Percentiles rank a stretch among this genome's conserved stretches.
phyloP scores from a whole-genome alignment of 1,140 invertebrate species.

The Acromyrmex charruanus region DNA sequence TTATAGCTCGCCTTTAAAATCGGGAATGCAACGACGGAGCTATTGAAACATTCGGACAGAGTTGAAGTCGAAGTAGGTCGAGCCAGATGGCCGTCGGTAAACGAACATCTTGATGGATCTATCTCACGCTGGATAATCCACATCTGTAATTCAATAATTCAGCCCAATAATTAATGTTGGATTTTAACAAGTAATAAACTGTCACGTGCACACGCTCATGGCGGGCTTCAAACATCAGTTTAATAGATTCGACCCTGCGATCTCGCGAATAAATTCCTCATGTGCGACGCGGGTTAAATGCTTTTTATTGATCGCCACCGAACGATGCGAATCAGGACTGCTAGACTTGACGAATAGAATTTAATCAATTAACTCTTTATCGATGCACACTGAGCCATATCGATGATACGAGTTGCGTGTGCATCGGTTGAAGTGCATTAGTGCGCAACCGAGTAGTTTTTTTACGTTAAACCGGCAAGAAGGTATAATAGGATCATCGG shows the following conservation, averaged over 20 bases:
- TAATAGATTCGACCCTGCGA: conserved; percentile 18
- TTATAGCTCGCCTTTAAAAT: conserved; percentile 56
- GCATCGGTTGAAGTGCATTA: conserved; percentile 56
- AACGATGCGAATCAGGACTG: background rate
- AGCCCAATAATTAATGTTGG: conserved; percentile 35
- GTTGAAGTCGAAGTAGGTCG: conserved; percentile 50
- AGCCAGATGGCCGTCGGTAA: conserved; percentile 15
- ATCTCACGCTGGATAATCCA: conserved; percentile 8
- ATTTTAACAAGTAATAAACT: conserved; percentile 32
- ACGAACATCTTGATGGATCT: conserved; percentile 18
- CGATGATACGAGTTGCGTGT: background rate
- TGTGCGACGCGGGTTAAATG: background rate
- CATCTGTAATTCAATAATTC: conserved; percentile 29
- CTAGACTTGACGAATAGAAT: conserved; percentile 4
- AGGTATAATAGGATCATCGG: conserved; percentile 57
- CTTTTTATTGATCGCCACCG: conserved; percentile 14
- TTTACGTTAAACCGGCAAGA: conserved; percentile 42
- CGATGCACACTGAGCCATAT: background rate
- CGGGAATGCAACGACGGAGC: conserved; percentile 31
- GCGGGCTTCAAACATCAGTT: background rate
- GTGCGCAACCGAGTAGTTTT: conserved; percentile 21
- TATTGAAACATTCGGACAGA: conserved; percentile 46
- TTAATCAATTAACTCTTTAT: conserved; percentile 21
- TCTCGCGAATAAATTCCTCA: conserved; percentile 23
- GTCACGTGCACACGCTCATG: background rate